These are phyloP conservation scores for Onychostruthus taczanowskii DNA, from an alignment of 2,113 vertebrate species.

Conservation along the genomic window DNA sequence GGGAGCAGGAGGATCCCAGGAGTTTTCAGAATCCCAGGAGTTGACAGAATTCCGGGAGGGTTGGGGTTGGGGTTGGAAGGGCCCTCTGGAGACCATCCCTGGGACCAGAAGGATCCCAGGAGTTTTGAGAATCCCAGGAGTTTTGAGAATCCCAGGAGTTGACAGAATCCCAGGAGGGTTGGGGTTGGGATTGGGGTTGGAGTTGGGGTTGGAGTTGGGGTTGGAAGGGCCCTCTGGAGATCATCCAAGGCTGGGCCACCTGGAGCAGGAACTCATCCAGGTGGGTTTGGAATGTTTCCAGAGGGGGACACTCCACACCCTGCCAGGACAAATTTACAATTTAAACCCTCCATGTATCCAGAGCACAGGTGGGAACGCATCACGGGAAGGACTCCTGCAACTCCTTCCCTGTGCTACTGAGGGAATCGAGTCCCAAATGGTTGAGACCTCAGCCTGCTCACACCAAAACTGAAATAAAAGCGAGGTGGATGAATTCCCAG, in stretches of 20 bases:
- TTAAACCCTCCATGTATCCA: fast-evolving
- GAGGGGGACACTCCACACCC: not conserved
- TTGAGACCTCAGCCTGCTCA: not conserved
- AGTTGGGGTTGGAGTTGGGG: not conserved
- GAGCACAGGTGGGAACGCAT: not conserved
- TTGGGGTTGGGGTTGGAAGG: not conserved
- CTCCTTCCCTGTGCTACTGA: fast-evolving
- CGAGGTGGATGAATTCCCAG: not conserved
- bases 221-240: not conserved
- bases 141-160: not conserved
- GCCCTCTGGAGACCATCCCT: not conserved
- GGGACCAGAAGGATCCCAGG: not conserved
- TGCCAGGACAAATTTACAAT: not conserved
- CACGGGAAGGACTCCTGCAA: not conserved
- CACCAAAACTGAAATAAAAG: not conserved
- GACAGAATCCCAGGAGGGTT: not conserved
- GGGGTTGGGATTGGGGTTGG: not conserved
- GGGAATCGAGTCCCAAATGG: not conserved
- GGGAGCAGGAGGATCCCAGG: not conserved
- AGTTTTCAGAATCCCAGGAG: not conserved
- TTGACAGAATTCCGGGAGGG: not conserved
- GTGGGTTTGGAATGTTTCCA: not conserved
- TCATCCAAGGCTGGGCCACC: not conserved
- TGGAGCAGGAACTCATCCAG: not conserved
- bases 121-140: not conserved